phyloP scores from a whole-genome alignment of 2,888 invertebrate species.

The Boloria euphrosyne region DNA sequence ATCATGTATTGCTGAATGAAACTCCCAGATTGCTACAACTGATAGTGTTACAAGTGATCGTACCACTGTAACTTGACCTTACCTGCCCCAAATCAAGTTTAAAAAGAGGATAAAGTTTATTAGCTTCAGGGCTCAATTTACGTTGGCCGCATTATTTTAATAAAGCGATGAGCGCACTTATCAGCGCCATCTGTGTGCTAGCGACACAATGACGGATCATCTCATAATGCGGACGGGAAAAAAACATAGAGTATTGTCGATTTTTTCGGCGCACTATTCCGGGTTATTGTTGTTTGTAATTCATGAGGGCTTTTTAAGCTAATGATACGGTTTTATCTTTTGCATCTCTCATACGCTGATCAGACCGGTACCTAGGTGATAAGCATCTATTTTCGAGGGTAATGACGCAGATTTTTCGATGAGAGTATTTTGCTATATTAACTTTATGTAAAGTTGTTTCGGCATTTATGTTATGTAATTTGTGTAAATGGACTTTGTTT shows the following conservation, averaged over 20 bases:
- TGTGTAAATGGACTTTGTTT: conserved; percentile 44
- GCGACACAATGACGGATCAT: conserved; percentile 77
- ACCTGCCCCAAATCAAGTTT: conserved; percentile 42
- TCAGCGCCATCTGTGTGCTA: conserved; percentile 73
- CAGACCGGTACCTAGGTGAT: conserved; percentile 40
- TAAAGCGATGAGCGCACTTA: conserved; percentile 74
- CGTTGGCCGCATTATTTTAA: conserved; percentile 65
- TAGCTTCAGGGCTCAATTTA: conserved; percentile 49
- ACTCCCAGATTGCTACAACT: conserved; percentile 60
- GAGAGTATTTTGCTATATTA: conserved; percentile 21
- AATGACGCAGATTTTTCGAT: conserved; percentile 33
- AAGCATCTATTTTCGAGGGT: conserved; percentile 34
- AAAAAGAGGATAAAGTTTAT: conserved; percentile 26
- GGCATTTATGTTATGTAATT: conserved; percentile 31
- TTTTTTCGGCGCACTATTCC: conserved; percentile 68
- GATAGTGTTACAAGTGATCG: conserved; percentile 58
- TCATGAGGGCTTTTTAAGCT: conserved; percentile 80
- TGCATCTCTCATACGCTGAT: conserved; percentile 51
- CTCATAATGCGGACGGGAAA: conserved; percentile 75
- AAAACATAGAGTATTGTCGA: conserved; percentile 59
- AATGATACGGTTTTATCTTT: conserved; percentile 79
- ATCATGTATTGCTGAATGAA: conserved; percentile 61
- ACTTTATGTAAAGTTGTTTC: conserved; percentile 17
- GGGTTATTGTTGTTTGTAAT: conserved; percentile 75
- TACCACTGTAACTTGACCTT: conserved; percentile 53